Evolutionary conservation across 2,888 invertebrate species (phyloP).

Genomic region (Trissolcus japonicus): DNA sequence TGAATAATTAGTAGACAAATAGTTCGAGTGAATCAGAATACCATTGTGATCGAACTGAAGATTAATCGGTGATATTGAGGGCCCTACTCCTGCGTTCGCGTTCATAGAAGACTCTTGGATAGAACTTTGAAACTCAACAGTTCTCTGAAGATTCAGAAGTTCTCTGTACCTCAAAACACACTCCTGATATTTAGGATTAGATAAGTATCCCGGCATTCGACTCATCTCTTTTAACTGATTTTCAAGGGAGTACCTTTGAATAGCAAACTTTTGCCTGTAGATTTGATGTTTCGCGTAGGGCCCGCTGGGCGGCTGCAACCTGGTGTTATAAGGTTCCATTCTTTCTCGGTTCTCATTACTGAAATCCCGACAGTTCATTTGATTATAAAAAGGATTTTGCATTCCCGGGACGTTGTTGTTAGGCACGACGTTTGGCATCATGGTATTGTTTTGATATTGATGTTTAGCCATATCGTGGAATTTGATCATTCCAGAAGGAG

Average conservation of each 20-base stretch:
- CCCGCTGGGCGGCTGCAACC: constrained; percentile 46
- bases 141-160: constrained; percentile 68
- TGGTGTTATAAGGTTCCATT: constrained; percentile 55
- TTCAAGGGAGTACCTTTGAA: constrained; percentile 70
- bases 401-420: constrained; percentile 56
- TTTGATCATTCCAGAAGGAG: constrained; percentile 60
- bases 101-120: constrained; percentile 65
- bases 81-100: constrained; percentile 32
- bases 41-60: constrained; percentile 74
- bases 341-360: constrained; percentile 63
- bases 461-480: constrained; percentile 63
- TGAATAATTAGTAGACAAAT: constrained; percentile 63
- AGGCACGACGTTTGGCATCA: constrained; percentile 58
- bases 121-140: constrained; percentile 67
- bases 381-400: constrained; percentile 65
- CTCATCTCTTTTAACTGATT: constrained; percentile 69
- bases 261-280: constrained; percentile 70
- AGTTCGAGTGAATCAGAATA: constrained; percentile 70
- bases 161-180: constrained; percentile 69
- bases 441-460: constrained; percentile 63
- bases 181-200: constrained; percentile 73
- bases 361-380: constrained; percentile 58
- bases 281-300: constrained; percentile 65
- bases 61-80: constrained; percentile 68
- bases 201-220: constrained; percentile 70